Base-by-base conservation (phyloP, 2,888 invertebrate genomes). In the Drosophila rellima region DNA sequence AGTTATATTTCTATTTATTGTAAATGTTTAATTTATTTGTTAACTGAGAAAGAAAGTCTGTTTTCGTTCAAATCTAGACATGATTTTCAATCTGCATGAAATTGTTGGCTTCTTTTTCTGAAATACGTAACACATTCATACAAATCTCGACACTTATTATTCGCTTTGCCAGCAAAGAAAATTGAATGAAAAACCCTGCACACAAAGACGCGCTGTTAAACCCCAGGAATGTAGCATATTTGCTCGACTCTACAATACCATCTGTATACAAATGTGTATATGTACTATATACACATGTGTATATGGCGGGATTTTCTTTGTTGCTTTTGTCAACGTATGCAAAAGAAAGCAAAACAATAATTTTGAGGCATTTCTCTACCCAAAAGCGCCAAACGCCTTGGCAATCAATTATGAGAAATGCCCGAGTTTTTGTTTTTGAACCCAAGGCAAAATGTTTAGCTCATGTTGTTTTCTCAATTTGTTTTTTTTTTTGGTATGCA, bases 201-300 rank as follows among this genome's bases (percentile, higher is more conserved):
- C 61, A 71, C 66, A 78, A 78, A 65, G 76, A 59, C 70, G 45
- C 70, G 68, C 67, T 63, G 82, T 59, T 69, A 74, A 82, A 70
- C 69, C 88, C 57, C 64, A 85, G 85, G 89, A 88, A 89, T 85
- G 69, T 85, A 72, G 89, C 89, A 89, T 80, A 89, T 85, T 85
- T 78, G 82, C 78, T 54, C 65, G 59, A 65, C 66, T 71, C 70
- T 60, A 70, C 63, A 63, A 63, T 54, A 51, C 54, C 37, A 39
- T 54, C 35, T 40, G 15, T 29, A 65, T 15, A 54, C 33, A 42
- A 44, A 40, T 45, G 29, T 40, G 7, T n/a, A n/a, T 20, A n/a
- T 23, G 3, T 23, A n/a, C 20, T 23, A 42, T 18, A 39, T 37
- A 35, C 29, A 33, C 10, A 42, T 37, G 13, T 26, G 31, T 51